These are phyloP conservation scores for Xerus rutilus DNA, from an alignment of 2,797 vertebrate species.

Conservation along the genomic window DNA sequence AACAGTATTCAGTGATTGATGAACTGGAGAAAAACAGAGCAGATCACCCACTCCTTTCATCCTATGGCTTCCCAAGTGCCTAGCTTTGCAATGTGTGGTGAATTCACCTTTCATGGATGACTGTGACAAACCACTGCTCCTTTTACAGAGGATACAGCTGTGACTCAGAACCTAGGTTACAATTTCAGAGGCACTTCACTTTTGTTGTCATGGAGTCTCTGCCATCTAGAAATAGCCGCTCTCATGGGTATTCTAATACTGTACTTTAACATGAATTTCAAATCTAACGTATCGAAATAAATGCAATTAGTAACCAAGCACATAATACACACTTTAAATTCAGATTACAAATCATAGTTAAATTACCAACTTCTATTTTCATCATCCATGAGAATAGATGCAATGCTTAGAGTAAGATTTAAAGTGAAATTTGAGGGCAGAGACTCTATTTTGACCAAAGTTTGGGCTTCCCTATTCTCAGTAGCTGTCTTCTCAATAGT, in stretches of 20 bases:
- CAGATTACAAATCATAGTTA: slow-evolving; percentile 2
- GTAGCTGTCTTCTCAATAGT: not conserved
- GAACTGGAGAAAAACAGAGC: not conserved
- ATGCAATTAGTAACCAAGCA: not conserved
- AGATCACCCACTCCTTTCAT: not conserved
- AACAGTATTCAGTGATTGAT: not conserved
- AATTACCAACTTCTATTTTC: not conserved
- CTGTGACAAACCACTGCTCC: not conserved
- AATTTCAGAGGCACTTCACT: not conserved
- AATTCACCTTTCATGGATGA: not conserved
- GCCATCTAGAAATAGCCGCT: not conserved
- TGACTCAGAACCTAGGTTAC: rapidly evolving
- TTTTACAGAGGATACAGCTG: not conserved
- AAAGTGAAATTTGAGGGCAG: not conserved
- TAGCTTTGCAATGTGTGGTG: not conserved
- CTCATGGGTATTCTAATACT: not conserved
- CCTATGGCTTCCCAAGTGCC: not conserved
- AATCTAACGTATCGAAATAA: not conserved
- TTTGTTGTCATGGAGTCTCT: not conserved
- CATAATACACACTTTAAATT: not conserved
- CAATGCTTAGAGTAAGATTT: not conserved
- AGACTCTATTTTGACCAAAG: not conserved
- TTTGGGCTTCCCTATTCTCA: not conserved
- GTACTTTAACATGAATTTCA: not conserved
- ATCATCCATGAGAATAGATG: not conserved